These are phyloP conservation scores for Sorex maritimensis DNA, from an alignment of 2,797 vertebrate genomes.

Conservation along the genomic window DNA sequence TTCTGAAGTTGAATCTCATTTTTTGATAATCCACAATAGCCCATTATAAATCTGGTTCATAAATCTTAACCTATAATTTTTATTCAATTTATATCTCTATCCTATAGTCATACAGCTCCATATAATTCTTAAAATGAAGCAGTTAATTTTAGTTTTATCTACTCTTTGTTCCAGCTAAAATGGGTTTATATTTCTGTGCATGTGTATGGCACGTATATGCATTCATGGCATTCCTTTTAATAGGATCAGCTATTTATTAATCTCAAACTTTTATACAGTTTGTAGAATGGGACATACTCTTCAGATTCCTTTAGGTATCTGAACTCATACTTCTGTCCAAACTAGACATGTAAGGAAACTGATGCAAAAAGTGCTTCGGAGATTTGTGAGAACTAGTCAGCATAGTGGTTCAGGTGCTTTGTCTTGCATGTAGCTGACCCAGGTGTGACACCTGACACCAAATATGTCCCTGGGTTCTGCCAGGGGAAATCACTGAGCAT, in stretches of 20 bases:
- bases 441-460: too few species aligned
- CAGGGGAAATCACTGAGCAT: too few species aligned
- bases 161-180: too few species aligned
- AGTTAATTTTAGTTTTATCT: not conserved
- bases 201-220: too few species aligned
- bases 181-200: not conserved
- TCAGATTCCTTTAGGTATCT: not conserved
- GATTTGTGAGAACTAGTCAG: too few species aligned
- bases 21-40: conserved; percentile 46
- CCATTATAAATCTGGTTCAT: not conserved
- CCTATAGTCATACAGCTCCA: not conserved
- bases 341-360: not conserved
- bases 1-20: not conserved
- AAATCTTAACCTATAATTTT: conserved; percentile 25
- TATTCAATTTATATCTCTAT: not conserved
- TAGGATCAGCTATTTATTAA: not conserved
- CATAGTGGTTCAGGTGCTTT: too few species aligned
- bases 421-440: too few species aligned
- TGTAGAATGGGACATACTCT: not conserved
- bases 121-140: not conserved
- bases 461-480: too few species aligned
- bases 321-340: not conserved
- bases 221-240: not conserved
- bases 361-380: not conserved
- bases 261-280: not conserved